Percentiles rank a stretch among this genome's conserved stretches.
phyloP scores from a whole-genome alignment of 2,888 invertebrate species.

The Netelia fuscicornis region DNA sequence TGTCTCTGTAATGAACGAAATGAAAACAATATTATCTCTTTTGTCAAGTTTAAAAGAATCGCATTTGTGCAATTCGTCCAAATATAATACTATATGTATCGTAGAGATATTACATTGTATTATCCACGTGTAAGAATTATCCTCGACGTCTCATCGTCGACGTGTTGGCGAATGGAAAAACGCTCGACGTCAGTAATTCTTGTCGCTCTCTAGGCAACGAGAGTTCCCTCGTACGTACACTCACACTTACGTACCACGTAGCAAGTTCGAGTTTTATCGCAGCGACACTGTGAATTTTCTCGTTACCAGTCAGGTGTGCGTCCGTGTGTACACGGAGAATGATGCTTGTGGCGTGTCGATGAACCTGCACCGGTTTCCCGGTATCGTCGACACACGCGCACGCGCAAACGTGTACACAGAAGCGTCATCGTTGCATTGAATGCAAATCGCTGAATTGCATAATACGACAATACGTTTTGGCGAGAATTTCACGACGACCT shows the following conservation, averaged over 20 bases:
- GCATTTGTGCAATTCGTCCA: no score
- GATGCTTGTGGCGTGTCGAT: constrained; percentile 73
- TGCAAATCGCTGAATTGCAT: constrained; percentile 77
- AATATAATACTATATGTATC: neutral
- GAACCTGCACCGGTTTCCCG: constrained; percentile 75
- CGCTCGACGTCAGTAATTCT: constrained; percentile 35
- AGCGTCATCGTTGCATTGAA: constrained; percentile 69
- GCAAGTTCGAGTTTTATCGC: constrained; percentile 45
- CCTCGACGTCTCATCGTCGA: neutral
- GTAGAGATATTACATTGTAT: constrained; percentile 1
- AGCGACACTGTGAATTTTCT: constrained; percentile 74
- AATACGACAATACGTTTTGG: constrained; percentile 67
- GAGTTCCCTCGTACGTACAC: neutral
- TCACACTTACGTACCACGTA: neutral
- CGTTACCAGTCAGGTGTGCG: constrained; percentile 68
- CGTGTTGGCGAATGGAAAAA: neutral
- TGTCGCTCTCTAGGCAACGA: constrained; percentile 8
- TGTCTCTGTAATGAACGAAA: constrained; percentile 8
- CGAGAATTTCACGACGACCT: constrained; percentile 42
- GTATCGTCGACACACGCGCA: constrained; percentile 63
- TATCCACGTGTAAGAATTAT: neutral
- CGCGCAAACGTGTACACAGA: constrained; percentile 2
- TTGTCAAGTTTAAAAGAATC: neutral
- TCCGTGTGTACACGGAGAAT: constrained; percentile 8
- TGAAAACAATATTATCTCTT: neutral